Conservation (phyloP, 2,888 invertebrate genomes). For the Cryptus armator region DNA sequence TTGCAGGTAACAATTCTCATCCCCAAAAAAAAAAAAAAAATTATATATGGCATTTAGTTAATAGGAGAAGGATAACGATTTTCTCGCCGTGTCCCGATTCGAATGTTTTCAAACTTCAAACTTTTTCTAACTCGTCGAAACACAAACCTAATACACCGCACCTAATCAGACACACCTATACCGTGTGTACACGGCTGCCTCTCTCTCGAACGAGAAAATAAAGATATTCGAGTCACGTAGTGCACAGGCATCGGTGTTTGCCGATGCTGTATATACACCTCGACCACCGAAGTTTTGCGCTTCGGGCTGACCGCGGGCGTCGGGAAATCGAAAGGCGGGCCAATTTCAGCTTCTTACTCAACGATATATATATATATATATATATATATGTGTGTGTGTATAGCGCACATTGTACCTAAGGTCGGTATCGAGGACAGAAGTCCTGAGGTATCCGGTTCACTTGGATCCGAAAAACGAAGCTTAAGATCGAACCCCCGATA, state of each 20-base stretch:
- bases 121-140: conserved; percentile 13
- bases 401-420: conserved; percentile 37
- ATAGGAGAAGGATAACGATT: background rate
- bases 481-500: background rate
- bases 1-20: background rate
- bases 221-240: conserved; percentile 54
- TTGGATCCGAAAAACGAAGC: conserved; percentile 25
- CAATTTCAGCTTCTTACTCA: conserved; percentile 33
- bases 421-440: conserved; percentile 46
- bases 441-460: conserved; percentile 30
- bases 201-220: conserved; percentile 29
- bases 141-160: conserved; percentile 6
- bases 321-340: conserved; percentile 53
- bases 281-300: conserved; percentile 37
- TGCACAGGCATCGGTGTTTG: conserved; percentile 52
- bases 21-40: background rate
- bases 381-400: conserved; percentile 33
- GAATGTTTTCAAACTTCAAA: conserved; percentile 9
- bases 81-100: conserved; percentile 1
- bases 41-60: background rate
- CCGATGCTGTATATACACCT: conserved; percentile 26
- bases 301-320: conserved; percentile 45
- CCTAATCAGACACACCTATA: conserved; percentile 46
- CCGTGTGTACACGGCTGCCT: conserved; percentile 32
- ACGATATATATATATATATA: background rate